Base-by-base conservation (phyloP, 2,888 invertebrate genomes). In the Hirtodrosophila histrioides region DNA sequence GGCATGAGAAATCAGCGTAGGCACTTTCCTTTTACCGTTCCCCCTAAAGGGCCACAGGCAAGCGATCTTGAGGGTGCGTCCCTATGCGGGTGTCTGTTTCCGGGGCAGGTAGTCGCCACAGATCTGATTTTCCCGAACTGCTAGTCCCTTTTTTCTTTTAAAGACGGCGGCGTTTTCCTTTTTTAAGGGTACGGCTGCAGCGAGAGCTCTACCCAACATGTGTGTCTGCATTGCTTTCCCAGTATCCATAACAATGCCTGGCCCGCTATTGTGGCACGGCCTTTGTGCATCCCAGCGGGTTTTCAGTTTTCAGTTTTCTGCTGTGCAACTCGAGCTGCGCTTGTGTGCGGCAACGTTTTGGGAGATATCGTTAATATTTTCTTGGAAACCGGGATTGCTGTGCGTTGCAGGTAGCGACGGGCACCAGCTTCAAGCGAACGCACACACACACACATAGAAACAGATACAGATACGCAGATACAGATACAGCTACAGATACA, bases 281-380 rank as follows among this genome's bases (percentile, higher is more conserved):
- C 60, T 88, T 86, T 83, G 80, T 83, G 86, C 87, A 66, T 78
- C 77, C 60, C 83, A 82, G 74, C 76, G 79, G 74, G 78, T 78
- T 74, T 71, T 51, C 65, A n/a, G 27, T 27, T 27, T 27, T 27
- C 27, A 6, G 27, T 27, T 27, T 27, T 27, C 27, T 10, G 39
- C 54, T 57, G 43, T 60, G 78, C 50, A 77, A 57, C 55, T 66
- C 50, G 70, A 57, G 54, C 41, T 44, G 44, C 31, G 41, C 54
- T 41, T 62, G 69, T 66, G 83, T 86, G 81, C 75, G 81, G 88
- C 89, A 76, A 84, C 77, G 75, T 87, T 83, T 83, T 89, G 77
- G 80, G 53, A 78, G 86, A 77, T 88, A 86, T 84, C 89, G 89
- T 88, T 83, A 87, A 81, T 86, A 86, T 83, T 88, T 88, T 88